A percentile compares a stretch with the other conserved stretches of the same genome.
phyloP scores from a whole-genome alignment of 2,113 vertebrate genomes.

The Colaptes auratus region DNA sequence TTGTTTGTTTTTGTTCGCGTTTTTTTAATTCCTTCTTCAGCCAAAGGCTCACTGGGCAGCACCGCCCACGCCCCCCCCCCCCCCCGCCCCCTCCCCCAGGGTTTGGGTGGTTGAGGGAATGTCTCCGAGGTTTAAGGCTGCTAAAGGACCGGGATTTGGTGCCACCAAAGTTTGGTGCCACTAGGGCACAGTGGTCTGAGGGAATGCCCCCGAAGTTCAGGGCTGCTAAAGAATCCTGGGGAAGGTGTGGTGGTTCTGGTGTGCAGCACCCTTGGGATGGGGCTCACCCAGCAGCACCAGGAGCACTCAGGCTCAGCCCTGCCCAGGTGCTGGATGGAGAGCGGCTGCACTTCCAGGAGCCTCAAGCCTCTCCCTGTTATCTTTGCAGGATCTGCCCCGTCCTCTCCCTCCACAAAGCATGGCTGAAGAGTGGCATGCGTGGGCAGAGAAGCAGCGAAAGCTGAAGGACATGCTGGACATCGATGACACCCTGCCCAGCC shows the following conservation, averaged over 20 bases:
- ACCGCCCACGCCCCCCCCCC: accelerated
- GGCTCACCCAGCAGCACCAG: neutral
- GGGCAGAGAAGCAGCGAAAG: conserved; percentile 72
- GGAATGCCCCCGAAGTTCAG: neutral
- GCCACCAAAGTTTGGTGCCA: neutral
- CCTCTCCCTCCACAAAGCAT: conserved; percentile 38
- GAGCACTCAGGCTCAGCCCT: neutral
- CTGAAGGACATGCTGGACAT: conserved; percentile 74
- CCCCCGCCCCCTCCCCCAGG: neutral
- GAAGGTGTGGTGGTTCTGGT: accelerated
- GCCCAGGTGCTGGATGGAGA: neutral
- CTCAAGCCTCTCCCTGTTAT: neutral
- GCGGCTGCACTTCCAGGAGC: neutral
- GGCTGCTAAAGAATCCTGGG: neutral
- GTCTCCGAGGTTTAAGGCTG: neutral
- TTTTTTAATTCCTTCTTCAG: neutral
- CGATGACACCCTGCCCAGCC: conserved; percentile 94
- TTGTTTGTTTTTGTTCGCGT: too few species aligned
- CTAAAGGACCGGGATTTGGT: neutral
- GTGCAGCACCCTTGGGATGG: neutral
- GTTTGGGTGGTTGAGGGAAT: neutral
- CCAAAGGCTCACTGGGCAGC: neutral
- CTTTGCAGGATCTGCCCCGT: conserved; percentile 23
- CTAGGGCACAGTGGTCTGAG: accelerated
- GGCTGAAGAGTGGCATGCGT: conserved; percentile 77